Evolutionary conservation across 2,113 vertebrate species (phyloP).

Genomic region (Odontesthes bonariensis): DNA sequence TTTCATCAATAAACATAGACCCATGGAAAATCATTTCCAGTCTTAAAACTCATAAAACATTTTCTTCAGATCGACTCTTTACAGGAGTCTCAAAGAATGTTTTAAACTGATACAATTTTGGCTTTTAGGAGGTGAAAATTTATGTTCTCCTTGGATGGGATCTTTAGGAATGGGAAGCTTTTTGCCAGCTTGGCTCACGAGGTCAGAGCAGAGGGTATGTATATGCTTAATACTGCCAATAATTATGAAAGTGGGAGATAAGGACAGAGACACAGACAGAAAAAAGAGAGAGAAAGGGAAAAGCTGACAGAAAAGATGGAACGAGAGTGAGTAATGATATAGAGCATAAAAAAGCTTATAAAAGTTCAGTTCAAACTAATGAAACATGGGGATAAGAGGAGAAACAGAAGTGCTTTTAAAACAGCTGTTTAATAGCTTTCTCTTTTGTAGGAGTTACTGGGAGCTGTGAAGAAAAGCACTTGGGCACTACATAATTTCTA

Average conservation of each 20-base stretch:
- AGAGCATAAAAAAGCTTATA: neutral
- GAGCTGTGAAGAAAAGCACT: slow-evolving; percentile 7
- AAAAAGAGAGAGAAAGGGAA: neutral
- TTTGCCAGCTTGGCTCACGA: slow-evolving; percentile 46
- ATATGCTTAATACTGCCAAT: slow-evolving; percentile 25
- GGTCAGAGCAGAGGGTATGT: slow-evolving; percentile 5
- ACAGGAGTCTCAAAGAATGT: slow-evolving; percentile 34
- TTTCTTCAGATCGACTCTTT: slow-evolving; percentile 8
- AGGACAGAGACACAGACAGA: slow-evolving; percentile 11
- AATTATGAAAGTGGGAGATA: slow-evolving; percentile 28
- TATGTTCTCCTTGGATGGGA: slow-evolving; percentile 41
- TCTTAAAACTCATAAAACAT: slow-evolving; percentile 36
- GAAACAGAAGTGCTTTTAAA: slow-evolving; percentile 12
- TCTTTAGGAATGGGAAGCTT: slow-evolving; percentile 17
- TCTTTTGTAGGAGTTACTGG: neutral
- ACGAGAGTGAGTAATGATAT: neutral
- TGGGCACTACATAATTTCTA: neutral
- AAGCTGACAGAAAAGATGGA: neutral
- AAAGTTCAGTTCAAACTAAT: neutral
- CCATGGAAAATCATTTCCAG: slow-evolving; percentile 35
- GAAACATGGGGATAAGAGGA: neutral
- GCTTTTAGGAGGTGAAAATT: slow-evolving; percentile 53
- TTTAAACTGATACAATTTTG: slow-evolving; percentile 54
- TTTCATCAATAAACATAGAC: slow-evolving; percentile 30
- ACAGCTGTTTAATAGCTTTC: slow-evolving; percentile 1